Evolutionary conservation across 2,888 invertebrate genomes (phyloP).

Genomic region (Eupelmus urozonus): DNA sequence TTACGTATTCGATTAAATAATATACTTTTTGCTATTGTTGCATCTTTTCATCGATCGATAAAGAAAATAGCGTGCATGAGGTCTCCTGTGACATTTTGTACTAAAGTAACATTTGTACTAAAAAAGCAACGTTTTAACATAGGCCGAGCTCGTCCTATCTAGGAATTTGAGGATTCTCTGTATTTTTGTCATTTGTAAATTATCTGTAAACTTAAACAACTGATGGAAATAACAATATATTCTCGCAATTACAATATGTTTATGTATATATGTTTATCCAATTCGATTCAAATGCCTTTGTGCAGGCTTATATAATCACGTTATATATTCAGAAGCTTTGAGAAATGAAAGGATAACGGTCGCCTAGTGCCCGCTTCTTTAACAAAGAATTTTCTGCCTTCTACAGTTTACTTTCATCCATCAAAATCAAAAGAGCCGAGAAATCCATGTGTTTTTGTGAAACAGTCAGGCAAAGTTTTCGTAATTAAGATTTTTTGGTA

Average conservation of each 20-base stretch:
- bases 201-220: background rate
- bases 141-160: slow-evolving; percentile 47
- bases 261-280: background rate
- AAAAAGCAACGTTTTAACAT: slow-evolving; percentile 29
- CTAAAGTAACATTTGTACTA: slow-evolving; percentile 36
- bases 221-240: slow-evolving; percentile 11
- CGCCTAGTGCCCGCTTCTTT: slow-evolving; percentile 1
- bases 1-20: background rate
- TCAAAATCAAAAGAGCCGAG: slow-evolving; percentile 19
- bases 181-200: background rate
- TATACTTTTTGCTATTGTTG: background rate
- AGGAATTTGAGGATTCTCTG: slow-evolving; percentile 1
- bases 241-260: background rate
- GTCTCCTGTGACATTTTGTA: slow-evolving; percentile 39
- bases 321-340: too few relatives aligned
- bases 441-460: slow-evolving; percentile 1
- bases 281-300: background rate
- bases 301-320: too few relatives aligned
- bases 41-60: background rate
- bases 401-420: slow-evolving; percentile 19
- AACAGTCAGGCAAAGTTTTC: background rate
- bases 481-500: too few relatives aligned
- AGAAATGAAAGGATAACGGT: slow-evolving; percentile 18
- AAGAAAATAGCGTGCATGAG: slow-evolving; percentile 14
- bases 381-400: slow-evolving; percentile 19